phyloP scores from a whole-genome alignment of 1,140 invertebrate species.

The Tetramorium simillimum region DNA sequence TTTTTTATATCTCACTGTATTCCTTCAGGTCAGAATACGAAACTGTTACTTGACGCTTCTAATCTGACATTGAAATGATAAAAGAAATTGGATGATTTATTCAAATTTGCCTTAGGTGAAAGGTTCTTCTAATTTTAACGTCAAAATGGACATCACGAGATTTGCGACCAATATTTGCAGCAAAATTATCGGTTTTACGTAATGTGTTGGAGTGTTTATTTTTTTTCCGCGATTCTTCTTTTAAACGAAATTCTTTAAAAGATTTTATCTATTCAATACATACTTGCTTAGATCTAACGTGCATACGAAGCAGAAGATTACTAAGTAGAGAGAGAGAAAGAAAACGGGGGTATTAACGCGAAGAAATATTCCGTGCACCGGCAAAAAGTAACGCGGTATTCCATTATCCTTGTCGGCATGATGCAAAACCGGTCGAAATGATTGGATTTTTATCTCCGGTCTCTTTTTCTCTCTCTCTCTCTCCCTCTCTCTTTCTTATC shows the following conservation, averaged over 20 bases:
- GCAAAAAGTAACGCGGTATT: slow-evolving; percentile 82
- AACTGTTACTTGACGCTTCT: neutral
- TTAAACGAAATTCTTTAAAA: neutral
- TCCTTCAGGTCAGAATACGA: neutral
- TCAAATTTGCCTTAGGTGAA: neutral
- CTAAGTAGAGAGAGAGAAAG: slow-evolving; percentile 63
- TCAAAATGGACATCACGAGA: neutral
- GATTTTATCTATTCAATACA: neutral
- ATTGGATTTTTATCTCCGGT: slow-evolving; percentile 83
- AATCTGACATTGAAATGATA: neutral
- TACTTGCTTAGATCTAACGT: slow-evolving; percentile 57
- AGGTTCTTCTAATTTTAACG: neutral
- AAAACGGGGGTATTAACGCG: slow-evolving; percentile 77
- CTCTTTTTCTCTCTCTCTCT: slow-evolving; percentile 56
- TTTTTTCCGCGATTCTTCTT: neutral
- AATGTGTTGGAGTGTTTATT: neutral
- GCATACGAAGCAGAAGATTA: slow-evolving; percentile 12
- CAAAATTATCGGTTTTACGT: neutral
- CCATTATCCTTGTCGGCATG: slow-evolving; percentile 81
- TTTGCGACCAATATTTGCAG: neutral
- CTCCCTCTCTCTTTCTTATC: slow-evolving; percentile 26
- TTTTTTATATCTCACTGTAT: neutral
- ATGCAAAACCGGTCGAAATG: slow-evolving; percentile 83
- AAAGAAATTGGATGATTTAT: neutral
- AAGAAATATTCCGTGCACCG: slow-evolving; percentile 80